Evolutionary conservation across 2,113 vertebrate genomes (phyloP).

Genomic region (Sturnira hondurensis): DNA sequence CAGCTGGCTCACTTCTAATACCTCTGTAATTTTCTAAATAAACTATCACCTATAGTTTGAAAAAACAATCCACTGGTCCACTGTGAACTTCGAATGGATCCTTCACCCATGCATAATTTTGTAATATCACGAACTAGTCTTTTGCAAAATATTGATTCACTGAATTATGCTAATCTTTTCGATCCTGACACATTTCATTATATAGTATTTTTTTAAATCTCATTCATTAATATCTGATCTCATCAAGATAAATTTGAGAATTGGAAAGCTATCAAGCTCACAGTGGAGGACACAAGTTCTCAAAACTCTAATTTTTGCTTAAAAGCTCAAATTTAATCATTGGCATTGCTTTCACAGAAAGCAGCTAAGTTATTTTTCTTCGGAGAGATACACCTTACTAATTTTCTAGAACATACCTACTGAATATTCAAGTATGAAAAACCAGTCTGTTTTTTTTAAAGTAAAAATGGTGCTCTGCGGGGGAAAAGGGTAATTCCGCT

Average conservation of each 20-base stretch:
- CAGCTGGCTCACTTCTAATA: too few relatives aligned
- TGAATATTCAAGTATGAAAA: not conserved
- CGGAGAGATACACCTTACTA: not conserved
- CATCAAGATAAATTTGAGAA: not conserved
- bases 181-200: not conserved
- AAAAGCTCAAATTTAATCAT: constrained; percentile 3
- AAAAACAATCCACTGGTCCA: not conserved
- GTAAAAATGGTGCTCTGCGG: not conserved
- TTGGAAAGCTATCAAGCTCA: not conserved
- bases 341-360: not conserved
- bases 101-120: not conserved
- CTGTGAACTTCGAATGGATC: not conserved
- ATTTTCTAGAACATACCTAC: not conserved
- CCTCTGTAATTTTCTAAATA: too few relatives aligned
- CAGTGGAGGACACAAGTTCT: not conserved
- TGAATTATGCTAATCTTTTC: not conserved
- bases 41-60: too few relatives aligned
- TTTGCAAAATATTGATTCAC: not conserved
- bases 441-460: not conserved
- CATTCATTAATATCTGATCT: not conserved
- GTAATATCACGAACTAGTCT: not conserved
- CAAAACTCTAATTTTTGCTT: constrained; percentile 6
- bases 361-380: not conserved
- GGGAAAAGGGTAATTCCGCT: not conserved
- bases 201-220: not conserved